These are phyloP conservation scores for Lophura nycthemera DNA, from an alignment of 2,113 vertebrate species.

Conservation along the genomic window DNA sequence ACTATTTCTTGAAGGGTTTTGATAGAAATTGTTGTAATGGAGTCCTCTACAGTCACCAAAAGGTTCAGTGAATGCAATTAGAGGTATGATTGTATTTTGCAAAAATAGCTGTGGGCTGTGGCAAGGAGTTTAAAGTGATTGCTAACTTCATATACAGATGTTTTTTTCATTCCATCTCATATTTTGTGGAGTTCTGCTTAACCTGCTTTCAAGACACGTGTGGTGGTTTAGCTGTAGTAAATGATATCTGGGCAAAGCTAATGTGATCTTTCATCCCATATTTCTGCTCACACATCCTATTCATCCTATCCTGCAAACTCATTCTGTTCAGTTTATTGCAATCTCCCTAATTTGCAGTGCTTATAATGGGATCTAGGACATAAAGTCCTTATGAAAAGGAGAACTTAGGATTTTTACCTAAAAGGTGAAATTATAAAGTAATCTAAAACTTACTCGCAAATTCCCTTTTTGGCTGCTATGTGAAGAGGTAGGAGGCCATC, in stretches of 20 bases:
- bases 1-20: background rate
- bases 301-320: background rate
- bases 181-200: background rate
- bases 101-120: background rate
- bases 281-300: background rate
- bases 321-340: background rate
- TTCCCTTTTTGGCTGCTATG: constrained; percentile 87
- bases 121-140: background rate
- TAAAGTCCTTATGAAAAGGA: background rate
- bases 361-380: background rate
- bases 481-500: constrained; percentile 89
- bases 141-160: too few species aligned
- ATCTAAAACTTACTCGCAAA: constrained; percentile 81
- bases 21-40: background rate
- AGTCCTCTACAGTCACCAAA: background rate
- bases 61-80: background rate
- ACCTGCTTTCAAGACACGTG: background rate
- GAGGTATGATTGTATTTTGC: background rate
- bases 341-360: background rate
- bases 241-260: background rate
- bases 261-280: background rate
- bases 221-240: background rate
- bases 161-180: background rate
- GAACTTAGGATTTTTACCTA: background rate
- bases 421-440: background rate